A percentile compares a stretch with the other conserved stretches of the same genome.
These are phyloP conservation scores for Hippocampus mohnikei DNA, from an alignment of 2,113 vertebrate genomes.

Conservation along the genomic window DNA sequence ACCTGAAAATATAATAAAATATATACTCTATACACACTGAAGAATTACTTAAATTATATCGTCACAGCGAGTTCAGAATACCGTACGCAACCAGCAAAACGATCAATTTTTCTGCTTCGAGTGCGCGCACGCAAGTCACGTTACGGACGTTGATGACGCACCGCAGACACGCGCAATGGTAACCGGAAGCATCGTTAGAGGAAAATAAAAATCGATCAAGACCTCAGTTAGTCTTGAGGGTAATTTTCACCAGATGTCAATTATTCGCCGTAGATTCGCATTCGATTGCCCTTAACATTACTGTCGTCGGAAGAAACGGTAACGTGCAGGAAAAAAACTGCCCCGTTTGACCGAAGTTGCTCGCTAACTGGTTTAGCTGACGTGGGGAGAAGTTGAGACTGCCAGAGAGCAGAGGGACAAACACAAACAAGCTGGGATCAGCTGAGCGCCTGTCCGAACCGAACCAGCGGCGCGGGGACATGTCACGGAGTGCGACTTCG, in stretches of 20 bases:
- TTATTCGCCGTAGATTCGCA: constrained; percentile 27
- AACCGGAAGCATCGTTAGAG: constrained; percentile 74
- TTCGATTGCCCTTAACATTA: not conserved
- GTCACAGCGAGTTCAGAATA: not conserved
- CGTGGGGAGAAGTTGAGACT: constrained; percentile 68
- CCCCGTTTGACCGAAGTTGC: constrained; percentile 53
- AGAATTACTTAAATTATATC: not conserved
- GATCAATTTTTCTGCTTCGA: not conserved
- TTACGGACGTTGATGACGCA: constrained; percentile 52
- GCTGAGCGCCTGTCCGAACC: constrained; percentile 56
- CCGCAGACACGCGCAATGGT: constrained; percentile 66
- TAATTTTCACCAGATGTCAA: constrained; percentile 31
- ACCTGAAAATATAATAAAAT: no score
- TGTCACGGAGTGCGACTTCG: constrained; percentile 46
- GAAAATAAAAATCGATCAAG: constrained; percentile 72
- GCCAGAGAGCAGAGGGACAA: constrained; percentile 67
- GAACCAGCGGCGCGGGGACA: constrained; percentile 44
- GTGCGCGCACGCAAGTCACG: constrained; percentile 65
- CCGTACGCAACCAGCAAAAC: not conserved
- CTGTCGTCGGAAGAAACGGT: constrained; percentile 28
- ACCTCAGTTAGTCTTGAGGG: constrained; percentile 42
- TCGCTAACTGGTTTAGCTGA: constrained; percentile 65
- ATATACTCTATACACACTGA: no score
- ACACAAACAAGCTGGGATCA: constrained; percentile 71
- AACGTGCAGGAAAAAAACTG: constrained; percentile 17